phyloP scores from a whole-genome alignment of 1,140 invertebrate species.

The Drosophila aff. region DNA sequence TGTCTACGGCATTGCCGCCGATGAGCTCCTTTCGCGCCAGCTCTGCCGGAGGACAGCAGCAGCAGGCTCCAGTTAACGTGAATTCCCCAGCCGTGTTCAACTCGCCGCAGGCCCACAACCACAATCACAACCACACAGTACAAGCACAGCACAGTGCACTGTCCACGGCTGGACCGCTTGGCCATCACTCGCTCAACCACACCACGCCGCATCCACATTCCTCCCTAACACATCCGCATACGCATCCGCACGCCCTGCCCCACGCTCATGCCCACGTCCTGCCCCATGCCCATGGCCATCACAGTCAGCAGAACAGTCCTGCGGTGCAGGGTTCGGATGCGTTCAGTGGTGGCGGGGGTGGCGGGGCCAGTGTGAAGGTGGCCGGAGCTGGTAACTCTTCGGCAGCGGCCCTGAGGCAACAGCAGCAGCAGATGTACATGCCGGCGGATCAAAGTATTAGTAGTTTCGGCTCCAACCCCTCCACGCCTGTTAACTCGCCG shows the following conservation, averaged over 20 bases:
- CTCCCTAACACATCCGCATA: constrained; percentile 61
- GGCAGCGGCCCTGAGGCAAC: constrained; percentile 73
- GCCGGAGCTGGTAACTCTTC: constrained; percentile 88
- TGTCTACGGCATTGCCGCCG: constrained; percentile 92
- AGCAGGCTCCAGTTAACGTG: constrained; percentile 60
- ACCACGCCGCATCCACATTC: constrained; percentile 58
- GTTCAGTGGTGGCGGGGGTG: constrained; percentile 87
- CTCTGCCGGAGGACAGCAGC: constrained; percentile 81
- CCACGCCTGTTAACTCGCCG: constrained; percentile 94
- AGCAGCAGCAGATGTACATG: constrained; percentile 78
- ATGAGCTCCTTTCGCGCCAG: constrained; percentile 93
- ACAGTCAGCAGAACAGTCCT: constrained; percentile 84
- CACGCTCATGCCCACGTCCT: constrained; percentile 76
- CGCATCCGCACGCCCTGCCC: constrained; percentile 84
- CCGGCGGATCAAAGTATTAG: constrained; percentile 92
- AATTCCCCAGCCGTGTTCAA: constrained; percentile 77
- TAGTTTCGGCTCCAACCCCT: constrained; percentile 96
- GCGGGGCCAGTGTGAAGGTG: constrained; percentile 57
- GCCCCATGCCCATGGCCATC: constrained; percentile 83
- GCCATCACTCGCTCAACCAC: constrained; percentile 85
- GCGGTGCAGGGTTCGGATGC: constrained; percentile 88
- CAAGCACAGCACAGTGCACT: constrained; percentile 85
- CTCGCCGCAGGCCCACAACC: constrained; percentile 86
- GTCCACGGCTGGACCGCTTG: constrained; percentile 86
- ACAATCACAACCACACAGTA: constrained; percentile 71